Conservation (phyloP, 2,113 vertebrate species). For the Scophthalmus maximus region DNA sequence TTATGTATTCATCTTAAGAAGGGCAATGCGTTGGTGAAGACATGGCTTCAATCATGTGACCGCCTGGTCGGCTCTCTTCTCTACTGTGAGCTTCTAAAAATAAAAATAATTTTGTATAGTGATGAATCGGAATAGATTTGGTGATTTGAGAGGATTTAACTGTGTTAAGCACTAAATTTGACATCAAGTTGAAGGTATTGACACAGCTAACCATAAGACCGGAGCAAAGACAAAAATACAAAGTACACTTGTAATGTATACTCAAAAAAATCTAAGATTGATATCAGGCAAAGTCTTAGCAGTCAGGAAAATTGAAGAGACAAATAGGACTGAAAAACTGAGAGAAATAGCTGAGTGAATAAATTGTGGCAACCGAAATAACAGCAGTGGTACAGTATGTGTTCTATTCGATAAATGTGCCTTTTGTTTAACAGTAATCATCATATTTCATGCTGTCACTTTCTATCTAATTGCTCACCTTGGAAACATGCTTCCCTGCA, state of each 20-base stretch:
- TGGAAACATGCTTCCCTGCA: slow-evolving; percentile 69
- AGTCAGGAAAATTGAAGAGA: slow-evolving; percentile 63
- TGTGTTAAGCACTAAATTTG: too few relatives aligned
- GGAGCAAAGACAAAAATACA: too few relatives aligned
- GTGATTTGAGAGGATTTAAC: too few relatives aligned
- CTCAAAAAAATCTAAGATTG: too few relatives aligned
- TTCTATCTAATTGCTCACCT: slow-evolving; percentile 80
- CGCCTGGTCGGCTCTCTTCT: too few relatives aligned
- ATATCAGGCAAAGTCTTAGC: slow-evolving; percentile 78
- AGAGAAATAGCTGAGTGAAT: slow-evolving; percentile 90
- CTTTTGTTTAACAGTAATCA: slow-evolving; percentile 93
- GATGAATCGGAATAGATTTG: too few relatives aligned
- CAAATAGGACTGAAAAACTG: slow-evolving; percentile 83
- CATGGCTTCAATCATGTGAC: slow-evolving; percentile 13
- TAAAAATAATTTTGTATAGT: too few relatives aligned
- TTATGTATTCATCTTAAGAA: slow-evolving; percentile 38
- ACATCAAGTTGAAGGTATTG: too few relatives aligned
- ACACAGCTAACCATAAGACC: too few relatives aligned
- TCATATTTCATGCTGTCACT: slow-evolving; percentile 88
- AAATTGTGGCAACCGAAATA: slow-evolving; percentile 81
- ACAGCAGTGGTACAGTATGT: slow-evolving; percentile 80
- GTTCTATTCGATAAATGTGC: slow-evolving; percentile 93
- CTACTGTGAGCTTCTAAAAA: too few relatives aligned
- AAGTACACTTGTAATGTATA: slow-evolving; percentile 13
- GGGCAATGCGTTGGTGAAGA: slow-evolving; percentile 24